Percentiles rank a stretch among this genome's conserved stretches.
phyloP scores from a whole-genome alignment of 53 echinoderm and acorn worm species.

The Actinopyga echinites region DNA sequence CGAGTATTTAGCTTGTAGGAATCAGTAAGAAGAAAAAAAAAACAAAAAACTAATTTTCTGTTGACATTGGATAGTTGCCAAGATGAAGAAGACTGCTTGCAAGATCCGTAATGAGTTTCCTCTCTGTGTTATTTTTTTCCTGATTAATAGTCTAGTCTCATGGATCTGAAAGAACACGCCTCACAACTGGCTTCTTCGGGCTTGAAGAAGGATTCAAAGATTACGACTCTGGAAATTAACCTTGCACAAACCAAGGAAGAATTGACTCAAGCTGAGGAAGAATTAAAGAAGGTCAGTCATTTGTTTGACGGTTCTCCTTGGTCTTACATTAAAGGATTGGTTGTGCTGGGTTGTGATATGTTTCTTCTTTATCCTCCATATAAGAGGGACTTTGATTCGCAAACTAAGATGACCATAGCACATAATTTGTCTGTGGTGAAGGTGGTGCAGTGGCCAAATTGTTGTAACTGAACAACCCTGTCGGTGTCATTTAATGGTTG shows the following conservation, averaged over 20 bases:
- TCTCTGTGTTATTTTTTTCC: neutral
- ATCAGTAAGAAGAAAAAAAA: too few relatives aligned
- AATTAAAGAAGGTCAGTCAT: conserved; percentile 79
- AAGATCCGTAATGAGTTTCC: neutral
- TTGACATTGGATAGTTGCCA: neutral
- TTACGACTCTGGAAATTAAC: conserved; percentile 82
- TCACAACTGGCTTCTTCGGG: conserved; percentile 80
- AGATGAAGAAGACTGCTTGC: too few relatives aligned
- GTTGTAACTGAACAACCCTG: too few relatives aligned
- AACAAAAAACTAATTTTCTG: too few relatives aligned
- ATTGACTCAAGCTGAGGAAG: conserved; percentile 67
- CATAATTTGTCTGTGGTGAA: too few relatives aligned
- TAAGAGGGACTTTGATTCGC: too few relatives aligned
- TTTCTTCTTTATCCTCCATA: too few relatives aligned
- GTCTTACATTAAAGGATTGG: neutral
- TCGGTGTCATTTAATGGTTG: too few relatives aligned
- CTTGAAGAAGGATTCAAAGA: conserved; percentile 95
- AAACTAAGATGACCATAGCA: too few relatives aligned
- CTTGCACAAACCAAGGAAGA: conserved; percentile 91
- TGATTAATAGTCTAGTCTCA: conserved; percentile 61
- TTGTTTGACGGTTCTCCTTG: neutral
- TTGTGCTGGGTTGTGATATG: neutral
- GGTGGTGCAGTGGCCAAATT: too few relatives aligned
- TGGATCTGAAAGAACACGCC: conserved; percentile 97
- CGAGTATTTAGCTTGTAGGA: neutral